Percentiles rank a stretch among this genome's conserved stretches.
Conservation (phyloP, 2,113 vertebrate genomes). For the Pao palembangensis region DNA sequence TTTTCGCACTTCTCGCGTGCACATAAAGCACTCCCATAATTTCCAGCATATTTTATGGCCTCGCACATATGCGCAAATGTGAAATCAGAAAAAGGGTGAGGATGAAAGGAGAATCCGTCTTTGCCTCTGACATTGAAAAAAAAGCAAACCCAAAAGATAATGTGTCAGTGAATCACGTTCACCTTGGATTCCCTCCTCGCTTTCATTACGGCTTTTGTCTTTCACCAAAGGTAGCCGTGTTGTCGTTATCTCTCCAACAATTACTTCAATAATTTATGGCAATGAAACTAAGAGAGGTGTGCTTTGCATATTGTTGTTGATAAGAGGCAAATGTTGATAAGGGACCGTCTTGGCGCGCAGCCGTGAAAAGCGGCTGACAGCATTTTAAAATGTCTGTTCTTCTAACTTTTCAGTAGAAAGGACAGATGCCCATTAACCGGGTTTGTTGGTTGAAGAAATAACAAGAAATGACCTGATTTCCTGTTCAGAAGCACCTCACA, state of each 20-base stretch:
- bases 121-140: constrained; percentile 77
- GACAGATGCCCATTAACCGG: background rate
- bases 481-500: too few relatives aligned
- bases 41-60: constrained; percentile 49
- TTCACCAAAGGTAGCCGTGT: constrained; percentile 53
- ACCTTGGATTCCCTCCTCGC: constrained; percentile 68
- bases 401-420: constrained; percentile 14
- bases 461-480: too few relatives aligned
- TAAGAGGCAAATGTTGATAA: constrained; percentile 19
- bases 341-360: constrained; percentile 35
- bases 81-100: constrained; percentile 64
- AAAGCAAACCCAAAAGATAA: constrained; percentile 61
- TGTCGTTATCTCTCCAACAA: constrained; percentile 63
- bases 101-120: constrained; percentile 77
- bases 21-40: constrained; percentile 36
- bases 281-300: constrained; percentile 64
- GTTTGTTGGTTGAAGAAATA: constrained; percentile 13
- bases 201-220: constrained; percentile 64
- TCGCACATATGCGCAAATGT: constrained; percentile 27
- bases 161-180: constrained; percentile 72
- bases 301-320: constrained; percentile 53
- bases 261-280: constrained; percentile 76
- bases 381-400: constrained; percentile 30
- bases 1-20: constrained; percentile 40
- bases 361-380: constrained; percentile 21